Evolutionary conservation across 2,888 invertebrate genomes (phyloP), one percentile per base, ranked within the genome.

Genomic region (Tetranychus piercei): DNA sequence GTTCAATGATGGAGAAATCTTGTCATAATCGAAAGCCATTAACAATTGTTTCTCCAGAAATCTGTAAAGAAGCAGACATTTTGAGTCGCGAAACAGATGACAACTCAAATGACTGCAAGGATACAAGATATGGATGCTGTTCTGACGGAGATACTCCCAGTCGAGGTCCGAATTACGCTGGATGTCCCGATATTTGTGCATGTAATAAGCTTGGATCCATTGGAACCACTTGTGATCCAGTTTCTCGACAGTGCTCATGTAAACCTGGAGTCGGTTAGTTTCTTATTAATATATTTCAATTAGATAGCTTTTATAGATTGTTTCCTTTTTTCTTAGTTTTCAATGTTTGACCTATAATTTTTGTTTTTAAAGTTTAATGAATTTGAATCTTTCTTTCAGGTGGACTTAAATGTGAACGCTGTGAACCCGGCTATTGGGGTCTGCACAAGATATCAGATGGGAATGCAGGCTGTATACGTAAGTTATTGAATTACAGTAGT

Each of bases 401-500:
- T 0, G 92, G 93, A 0, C 83, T 85, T 70, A 90, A 89, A 81
- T 94, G 93, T 82, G 90, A 94, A 82, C 85, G 90, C 70, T 94
- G 94, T 82, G 88, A 91, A 82, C 90, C 92, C 0, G 92, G 91
- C 0, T 93, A 89, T 83, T 94, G 92, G 92, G 93, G 93, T 1
- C 84, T 94, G 77, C 90, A 83, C 73, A 80, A 81, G 74, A 84
- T 85, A 43, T 81, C 81, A 6, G 81, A 82, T 45, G 84, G 83
- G 66, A 82, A 81, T 76, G 78, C 80, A 34, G 84, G 84, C 8
- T 85, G 85, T 78, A 81, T 80, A 75, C 82, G 83, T 82, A 79
- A 80, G 81, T 79, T 15, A 8, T 5, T 6, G 2, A 23, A 23
- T 66, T 23, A n/a, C 15, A 6, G 6, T 71, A 18, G 1, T n/a